Evolutionary conservation across 2,113 vertebrate genomes (phyloP), one percentile per base, ranked within the genome.

Genomic region (Lampris megalopsis): DNA sequence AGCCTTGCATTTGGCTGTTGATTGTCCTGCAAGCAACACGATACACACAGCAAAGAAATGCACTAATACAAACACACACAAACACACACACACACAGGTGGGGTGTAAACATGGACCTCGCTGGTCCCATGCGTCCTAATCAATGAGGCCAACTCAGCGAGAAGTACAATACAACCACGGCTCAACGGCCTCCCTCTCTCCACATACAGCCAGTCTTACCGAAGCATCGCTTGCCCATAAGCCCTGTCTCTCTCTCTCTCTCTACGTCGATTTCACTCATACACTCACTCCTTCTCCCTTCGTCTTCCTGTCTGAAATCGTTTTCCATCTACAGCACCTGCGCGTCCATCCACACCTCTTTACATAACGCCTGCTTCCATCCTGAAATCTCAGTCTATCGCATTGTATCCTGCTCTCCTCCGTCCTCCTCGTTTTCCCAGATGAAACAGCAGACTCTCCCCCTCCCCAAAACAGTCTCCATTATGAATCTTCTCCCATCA

Each of bases 71-170:
- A 73, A 79, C 54, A 79, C 9, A 35, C 43, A 45, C 36, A 75
- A 35, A 68, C 64, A 56, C 38, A 47, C 50, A 42, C 48, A 37
- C 11, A 52, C 48, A 53, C 38, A 69, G 58, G 52, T 36, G 58
- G n/a, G 72, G 59, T 64, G 84, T 83, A 81, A 82, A 82, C 79
- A 86, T 72, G 59, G 68, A 77, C 80, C 67, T 52, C 47, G 57
- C 45, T 69, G 53, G 47, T 90, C 86, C 82, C 83, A 80, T 56
- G 75, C 68, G 84, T 79, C 77, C 75, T 81, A 82, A 90, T 89
- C 86, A 89, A 88, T 85, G 72, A 81, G 80, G 65, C 83, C 68
- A 75, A 82, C 70, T 88, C 88, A 90, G 82, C 72, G 54, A 80
- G 76, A 84, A 68, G 63, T 77, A 52, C 70, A 78, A 52, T 70